Evolutionary conservation across 2,113 vertebrate species (phyloP), one percentile per base, ranked within the genome.

Genomic region (Tyrannus savana): DNA sequence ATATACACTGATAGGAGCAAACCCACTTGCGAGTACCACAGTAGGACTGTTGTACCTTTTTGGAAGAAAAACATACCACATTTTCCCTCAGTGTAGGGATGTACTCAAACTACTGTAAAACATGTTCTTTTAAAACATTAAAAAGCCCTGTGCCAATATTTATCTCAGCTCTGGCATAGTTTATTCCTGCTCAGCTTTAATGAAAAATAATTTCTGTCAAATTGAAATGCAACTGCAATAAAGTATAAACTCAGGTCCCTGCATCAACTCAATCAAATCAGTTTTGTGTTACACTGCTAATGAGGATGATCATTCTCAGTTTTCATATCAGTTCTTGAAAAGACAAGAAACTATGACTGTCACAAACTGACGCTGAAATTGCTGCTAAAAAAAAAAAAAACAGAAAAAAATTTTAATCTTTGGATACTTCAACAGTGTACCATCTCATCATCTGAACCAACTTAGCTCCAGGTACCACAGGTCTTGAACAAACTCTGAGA

Each of bases 151-250:
- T 63, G 68, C 35, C 72, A 76, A 25, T 87, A 88, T 84, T 86
- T 67, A 62, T 86, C 56, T 86, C 73, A 71, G 86, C 19, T 88
- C 89, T 81, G 74, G 74, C 35, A 90, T 15, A 55, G n/a, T 68
- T 95, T 81, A 78, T 30, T 91, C 59, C 56, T 49, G 27, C 71
- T 92, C 67, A 71, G 63, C 46, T 90, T 83, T 66, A 78, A 90
- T 41, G 39, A 84, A 89, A 95, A 84, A 49, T 74, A 50, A 74
- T 77, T 95, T 83, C 46, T 44, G 52, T 60, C 60, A 89, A 74
- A 81, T 4, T 74, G 80, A 93, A 95, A 93, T 30, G 63, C 41
- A 90, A 60, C 30, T 84, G 79, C 68, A 94, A 75, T 90, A 39
- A 82, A 78, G 16, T 56, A 72, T 47, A 55, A 92, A 92, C 35